Base-by-base conservation (phyloP, 2,113 vertebrate species). In the Heterotis niloticus region DNA sequence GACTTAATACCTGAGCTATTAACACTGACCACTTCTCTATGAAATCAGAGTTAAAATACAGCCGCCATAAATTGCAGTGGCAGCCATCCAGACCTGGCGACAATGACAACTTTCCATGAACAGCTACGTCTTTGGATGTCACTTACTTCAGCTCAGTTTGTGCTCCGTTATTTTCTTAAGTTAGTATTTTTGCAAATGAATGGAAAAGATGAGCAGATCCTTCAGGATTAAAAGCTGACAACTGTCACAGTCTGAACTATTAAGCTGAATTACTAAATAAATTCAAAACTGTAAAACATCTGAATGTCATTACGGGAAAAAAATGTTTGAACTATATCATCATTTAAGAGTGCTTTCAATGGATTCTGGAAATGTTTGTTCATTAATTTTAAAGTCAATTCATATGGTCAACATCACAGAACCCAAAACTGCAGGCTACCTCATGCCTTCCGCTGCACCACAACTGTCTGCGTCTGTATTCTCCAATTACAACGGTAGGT, bases 271-370 rank as follows among this genome's bases (percentile, higher is more conserved):
- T 59, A 59, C 9, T 3, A 62, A 62, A 62, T 62, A 62, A 62
- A 13, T 16, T n/a, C 4, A 65, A 44, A n/a, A 23, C 16, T 16
- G 13, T 51, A 52, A n/a, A 71, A 12, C 1, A 71, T 12, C 4
- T 51, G n/a, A 70, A 52, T 72, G n/a, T n/a, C n/a, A n/a, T n/a
- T n/a, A n/a, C 24, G 18, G 64, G n/a, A 72, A 72, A 72, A 54
- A 72, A 11, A 18, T 54, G 7, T 72, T 51, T 12, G 54, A 34
- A 72, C 51, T 24, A n/a, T 52, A 72, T 44, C 34, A 44, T 44
- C 34, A 44, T 44, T 44, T 44, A 44, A 44, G 34, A 4, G 34
- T 7, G 7, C 34, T 44, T 44, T 44, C 2, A 44, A 44, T 44
- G 34, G 34, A 44, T 44, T 44, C 2, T 44, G 34, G 34, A 44